phyloP scores from a whole-genome alignment of 2,888 invertebrate genomes.

The Smittia sp. region DNA sequence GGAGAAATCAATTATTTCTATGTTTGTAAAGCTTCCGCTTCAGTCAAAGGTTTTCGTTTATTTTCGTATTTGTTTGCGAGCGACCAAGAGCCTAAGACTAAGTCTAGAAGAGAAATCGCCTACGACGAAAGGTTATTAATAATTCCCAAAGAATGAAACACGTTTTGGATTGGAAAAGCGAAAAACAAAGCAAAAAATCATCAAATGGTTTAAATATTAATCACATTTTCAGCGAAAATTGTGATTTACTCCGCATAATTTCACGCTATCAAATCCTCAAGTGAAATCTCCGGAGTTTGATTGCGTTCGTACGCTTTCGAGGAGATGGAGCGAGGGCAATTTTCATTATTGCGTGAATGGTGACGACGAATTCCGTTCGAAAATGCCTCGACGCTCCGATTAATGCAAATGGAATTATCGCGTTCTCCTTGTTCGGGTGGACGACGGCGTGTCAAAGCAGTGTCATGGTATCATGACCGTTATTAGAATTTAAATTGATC shows the following conservation, averaged over 20 bases:
- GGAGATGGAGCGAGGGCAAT: neutral
- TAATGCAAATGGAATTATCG: slow-evolving; percentile 30
- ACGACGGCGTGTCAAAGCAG: slow-evolving; percentile 3
- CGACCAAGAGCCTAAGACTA: neutral
- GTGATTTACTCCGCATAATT: slow-evolving; percentile 26
- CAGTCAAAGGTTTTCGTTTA: neutral
- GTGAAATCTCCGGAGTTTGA: neutral
- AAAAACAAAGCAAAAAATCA: slow-evolving; percentile 16
- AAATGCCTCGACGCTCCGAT: neutral
- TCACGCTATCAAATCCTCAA: slow-evolving; percentile 21
- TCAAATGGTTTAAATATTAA: slow-evolving; percentile 20
- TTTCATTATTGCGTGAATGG: slow-evolving; percentile 9
- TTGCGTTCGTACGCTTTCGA: slow-evolving; percentile 4
- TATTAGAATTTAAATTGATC: slow-evolving; percentile 33
- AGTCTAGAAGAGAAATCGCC: too few relatives aligned
- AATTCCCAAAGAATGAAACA: neutral
- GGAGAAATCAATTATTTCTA: slow-evolving; percentile 23
- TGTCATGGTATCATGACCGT: slow-evolving; percentile 29
- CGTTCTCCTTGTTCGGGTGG: neutral
- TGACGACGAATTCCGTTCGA: slow-evolving; percentile 1
- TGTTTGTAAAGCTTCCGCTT: slow-evolving; percentile 11
- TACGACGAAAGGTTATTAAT: slow-evolving; percentile 11
- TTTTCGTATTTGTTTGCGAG: neutral
- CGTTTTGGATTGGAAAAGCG: neutral
- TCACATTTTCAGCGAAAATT: slow-evolving; percentile 20